A percentile compares a stretch with the other conserved stretches of the same genome.
Conservation (phyloP, 2,888 invertebrate species). For the Orthosia incerta region DNA sequence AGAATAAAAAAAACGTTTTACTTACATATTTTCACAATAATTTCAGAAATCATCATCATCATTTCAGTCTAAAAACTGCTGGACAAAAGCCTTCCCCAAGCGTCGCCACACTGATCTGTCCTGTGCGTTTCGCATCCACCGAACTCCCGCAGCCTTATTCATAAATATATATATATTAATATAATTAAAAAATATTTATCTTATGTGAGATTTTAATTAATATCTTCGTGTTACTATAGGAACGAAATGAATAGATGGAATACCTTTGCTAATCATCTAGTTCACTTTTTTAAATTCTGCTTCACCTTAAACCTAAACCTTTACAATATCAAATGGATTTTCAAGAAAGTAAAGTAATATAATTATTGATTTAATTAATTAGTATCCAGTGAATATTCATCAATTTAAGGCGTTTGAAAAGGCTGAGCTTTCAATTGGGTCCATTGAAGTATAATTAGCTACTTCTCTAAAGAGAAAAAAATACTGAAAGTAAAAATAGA, state of each 20-base stretch:
- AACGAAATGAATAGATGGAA: neutral
- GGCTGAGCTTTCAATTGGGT: neutral
- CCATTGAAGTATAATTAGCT: slow-evolving; percentile 4
- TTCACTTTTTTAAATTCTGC: neutral
- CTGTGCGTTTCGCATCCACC: too few relatives aligned
- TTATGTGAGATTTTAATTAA: too few relatives aligned
- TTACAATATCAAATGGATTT: neutral
- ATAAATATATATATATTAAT: too few relatives aligned
- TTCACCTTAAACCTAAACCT: neutral
- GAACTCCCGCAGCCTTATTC: too few relatives aligned
- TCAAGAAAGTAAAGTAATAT: neutral
- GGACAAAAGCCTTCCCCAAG: too few relatives aligned
- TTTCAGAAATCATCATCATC: too few relatives aligned
- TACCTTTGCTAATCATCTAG: neutral
- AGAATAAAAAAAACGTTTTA: neutral
- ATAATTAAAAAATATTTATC: neutral
- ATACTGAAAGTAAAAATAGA: too few relatives aligned
- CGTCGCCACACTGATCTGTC: too few relatives aligned
- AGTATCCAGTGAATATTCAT: neutral
- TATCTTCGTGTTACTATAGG: too few relatives aligned
- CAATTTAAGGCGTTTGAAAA: slow-evolving; percentile 12
- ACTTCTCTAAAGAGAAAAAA: neutral
- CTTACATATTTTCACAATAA: neutral
- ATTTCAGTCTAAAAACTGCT: too few relatives aligned
- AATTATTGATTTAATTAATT: slow-evolving; percentile 9